A percentile compares a stretch with the other conserved stretches of the same genome.
Evolutionary conservation across 2,888 invertebrate genomes (phyloP).

Genomic region (Adelognathus sp.): DNA sequence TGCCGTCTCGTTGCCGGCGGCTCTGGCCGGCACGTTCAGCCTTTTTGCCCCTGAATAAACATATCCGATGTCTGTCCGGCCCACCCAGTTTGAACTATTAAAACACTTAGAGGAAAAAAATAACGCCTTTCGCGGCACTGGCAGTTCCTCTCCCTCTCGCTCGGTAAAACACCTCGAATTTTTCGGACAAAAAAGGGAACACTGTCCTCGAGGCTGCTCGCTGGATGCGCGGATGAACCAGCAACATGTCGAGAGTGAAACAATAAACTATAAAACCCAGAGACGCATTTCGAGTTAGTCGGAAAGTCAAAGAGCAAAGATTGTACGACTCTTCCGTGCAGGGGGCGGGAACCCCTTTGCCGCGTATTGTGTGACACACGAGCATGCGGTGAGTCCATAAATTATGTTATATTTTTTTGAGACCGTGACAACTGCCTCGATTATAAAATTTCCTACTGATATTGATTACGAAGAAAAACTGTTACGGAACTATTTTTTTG

Average conservation of each 20-base stretch:
- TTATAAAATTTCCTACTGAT: not conserved
- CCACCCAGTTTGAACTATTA: constrained; percentile 78
- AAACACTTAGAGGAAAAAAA: constrained; percentile 77
- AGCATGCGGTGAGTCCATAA: constrained; percentile 27
- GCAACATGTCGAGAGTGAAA: constrained; percentile 46
- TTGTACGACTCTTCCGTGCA: not conserved
- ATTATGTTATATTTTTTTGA: not conserved
- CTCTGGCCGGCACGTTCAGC: constrained; percentile 67
- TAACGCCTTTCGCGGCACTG: constrained; percentile 63
- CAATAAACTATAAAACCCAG: constrained; percentile 53
- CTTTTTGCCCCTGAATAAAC: constrained; percentile 79
- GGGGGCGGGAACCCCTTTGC: not conserved
- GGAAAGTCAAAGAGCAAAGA: constrained; percentile 42
- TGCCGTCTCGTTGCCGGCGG: constrained; percentile 62
- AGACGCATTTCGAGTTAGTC: constrained; percentile 6
- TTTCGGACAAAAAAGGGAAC: constrained; percentile 43
- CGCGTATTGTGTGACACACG: not conserved
- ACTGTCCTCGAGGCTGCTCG: constrained; percentile 31
- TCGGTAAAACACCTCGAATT: constrained; percentile 29
- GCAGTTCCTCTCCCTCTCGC: constrained; percentile 23
- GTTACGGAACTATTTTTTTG: not conserved
- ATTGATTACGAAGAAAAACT: not conserved
- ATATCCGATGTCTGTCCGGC: constrained; percentile 77
- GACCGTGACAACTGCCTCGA: not conserved
- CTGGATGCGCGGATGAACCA: constrained; percentile 27